Conservation (phyloP, 2,888 invertebrate genomes). For the Apamea crenata region DNA sequence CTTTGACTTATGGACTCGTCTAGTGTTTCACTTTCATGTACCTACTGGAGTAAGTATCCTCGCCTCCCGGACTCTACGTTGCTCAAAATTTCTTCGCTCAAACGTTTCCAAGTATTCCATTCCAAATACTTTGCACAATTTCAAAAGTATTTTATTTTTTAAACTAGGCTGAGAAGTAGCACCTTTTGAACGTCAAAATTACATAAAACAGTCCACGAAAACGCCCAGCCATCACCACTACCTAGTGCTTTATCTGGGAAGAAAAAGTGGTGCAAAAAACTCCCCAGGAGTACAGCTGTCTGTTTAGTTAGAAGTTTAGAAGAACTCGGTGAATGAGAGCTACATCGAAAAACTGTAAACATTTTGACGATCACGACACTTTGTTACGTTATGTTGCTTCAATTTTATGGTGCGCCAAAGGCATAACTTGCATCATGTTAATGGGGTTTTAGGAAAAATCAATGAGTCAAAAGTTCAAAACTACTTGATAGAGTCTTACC, state of each 20-base stretch:
- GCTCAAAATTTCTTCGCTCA: too few relatives aligned
- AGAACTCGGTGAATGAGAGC: neutral
- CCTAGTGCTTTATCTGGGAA: neutral
- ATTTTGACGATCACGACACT: too few relatives aligned
- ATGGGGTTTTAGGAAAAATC: neutral
- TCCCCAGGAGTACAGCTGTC: neutral
- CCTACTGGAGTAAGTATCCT: neutral
- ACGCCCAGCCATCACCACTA: neutral
- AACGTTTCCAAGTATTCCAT: too few relatives aligned
- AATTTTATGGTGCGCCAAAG: neutral
- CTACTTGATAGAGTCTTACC: constrained; percentile 72
- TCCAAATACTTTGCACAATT: too few relatives aligned
- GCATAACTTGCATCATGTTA: neutral
- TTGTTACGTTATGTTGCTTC: too few relatives aligned
- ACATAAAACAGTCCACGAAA: neutral
- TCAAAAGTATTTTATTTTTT: too few relatives aligned
- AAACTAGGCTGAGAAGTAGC: neutral
- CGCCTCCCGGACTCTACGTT: too few relatives aligned
- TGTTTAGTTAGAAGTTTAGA: neutral
- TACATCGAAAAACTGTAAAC: too few relatives aligned
- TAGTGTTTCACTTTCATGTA: neutral
- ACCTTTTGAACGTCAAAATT: neutral
- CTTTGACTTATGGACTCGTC: constrained; percentile 1
- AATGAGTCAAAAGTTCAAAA: neutral
- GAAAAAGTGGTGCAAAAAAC: neutral